Base-by-base conservation (phyloP, 2,113 vertebrate genomes). In the Tichodroma muraria region DNA sequence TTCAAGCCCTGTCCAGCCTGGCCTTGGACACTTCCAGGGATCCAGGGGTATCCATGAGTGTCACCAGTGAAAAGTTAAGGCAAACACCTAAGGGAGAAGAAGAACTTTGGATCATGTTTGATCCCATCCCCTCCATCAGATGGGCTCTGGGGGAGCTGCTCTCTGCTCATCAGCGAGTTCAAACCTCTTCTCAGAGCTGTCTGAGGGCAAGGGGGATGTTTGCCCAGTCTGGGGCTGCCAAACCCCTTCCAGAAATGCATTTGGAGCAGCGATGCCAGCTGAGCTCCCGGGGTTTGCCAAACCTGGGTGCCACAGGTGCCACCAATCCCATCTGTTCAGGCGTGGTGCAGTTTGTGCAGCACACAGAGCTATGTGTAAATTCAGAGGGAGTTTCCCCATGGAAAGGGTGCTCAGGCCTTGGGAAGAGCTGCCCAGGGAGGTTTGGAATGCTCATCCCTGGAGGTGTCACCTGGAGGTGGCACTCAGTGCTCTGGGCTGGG, bases 161-260 rank as follows among this genome's bases (percentile, higher is more conserved):
- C 18, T 66, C 27, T 27, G 18, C 44, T 75, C 76, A 56, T 0
- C 1, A 47, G 24, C 0, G 2, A 53, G 20, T 16, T 35, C 52
- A 88, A 25, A 72, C 4, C 54, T 13, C 2, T 31, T 65, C 54
- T 56, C 63, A 69, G 27, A 7, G 50, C 22, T 6, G n/a, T 18
- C 66, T 60, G n/a, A 31, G 82, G 20, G 20, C 71, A 57, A 1
- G 3, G 4, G 30, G 23, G 15, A 23, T 2, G 4, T 45, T 68
- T 82, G 72, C 21, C 12, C 11, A 7, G 11, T 38, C 33, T 59
- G 57, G 20, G 28, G 44, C 31, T 81, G 44, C 22, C 14, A 23
- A 59, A 16, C 2, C 1, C 31, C 38, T 37, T 38, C 66, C 40
- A 53, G 30, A 82, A 61, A 19, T 17, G 9, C 25, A 8, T n/a